Evolutionary conservation across 2,888 invertebrate genomes (phyloP).

Genomic region (Prosapia bicincta): DNA sequence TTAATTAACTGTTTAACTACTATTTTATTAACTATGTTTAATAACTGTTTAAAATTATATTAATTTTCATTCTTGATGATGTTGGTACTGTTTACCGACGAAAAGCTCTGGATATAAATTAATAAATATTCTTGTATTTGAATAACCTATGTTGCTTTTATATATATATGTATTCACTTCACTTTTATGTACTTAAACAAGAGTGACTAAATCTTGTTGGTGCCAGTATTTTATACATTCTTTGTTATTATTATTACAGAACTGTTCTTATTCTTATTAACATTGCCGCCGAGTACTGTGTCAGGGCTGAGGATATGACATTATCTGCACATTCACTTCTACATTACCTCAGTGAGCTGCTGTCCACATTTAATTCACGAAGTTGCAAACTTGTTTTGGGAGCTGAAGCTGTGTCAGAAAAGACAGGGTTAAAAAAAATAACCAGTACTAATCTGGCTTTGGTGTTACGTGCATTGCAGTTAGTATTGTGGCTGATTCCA

Average conservation of each 20-base stretch:
- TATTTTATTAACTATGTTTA: no score
- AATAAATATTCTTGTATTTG: no score
- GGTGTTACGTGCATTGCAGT: conserved; percentile 77
- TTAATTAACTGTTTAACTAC: no score
- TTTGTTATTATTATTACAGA: conserved; percentile 42
- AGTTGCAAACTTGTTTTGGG: conserved; percentile 94
- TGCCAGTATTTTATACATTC: no score
- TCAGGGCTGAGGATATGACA: conserved; percentile 44
- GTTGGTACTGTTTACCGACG: no score
- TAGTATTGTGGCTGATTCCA: conserved; percentile 76
- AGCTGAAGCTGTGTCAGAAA: conserved; percentile 86
- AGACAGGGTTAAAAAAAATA: conserved; percentile 91
- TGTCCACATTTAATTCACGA: conserved; percentile 82
- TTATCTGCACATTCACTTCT: conserved; percentile 71
- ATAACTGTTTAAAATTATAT: no score
- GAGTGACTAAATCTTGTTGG: no score
- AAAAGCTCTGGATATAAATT: no score
- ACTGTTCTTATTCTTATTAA: conserved; percentile 84
- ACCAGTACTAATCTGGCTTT: conserved; percentile 91
- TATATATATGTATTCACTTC: no score
- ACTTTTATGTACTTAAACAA: no score
- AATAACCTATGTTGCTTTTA: no score
- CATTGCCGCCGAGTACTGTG: conserved; percentile 91
- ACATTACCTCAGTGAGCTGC: conserved; percentile 80
- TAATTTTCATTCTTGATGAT: no score